phyloP scores from a whole-genome alignment of 2,888 invertebrate genomes.

The Nyleta sp. region DNA sequence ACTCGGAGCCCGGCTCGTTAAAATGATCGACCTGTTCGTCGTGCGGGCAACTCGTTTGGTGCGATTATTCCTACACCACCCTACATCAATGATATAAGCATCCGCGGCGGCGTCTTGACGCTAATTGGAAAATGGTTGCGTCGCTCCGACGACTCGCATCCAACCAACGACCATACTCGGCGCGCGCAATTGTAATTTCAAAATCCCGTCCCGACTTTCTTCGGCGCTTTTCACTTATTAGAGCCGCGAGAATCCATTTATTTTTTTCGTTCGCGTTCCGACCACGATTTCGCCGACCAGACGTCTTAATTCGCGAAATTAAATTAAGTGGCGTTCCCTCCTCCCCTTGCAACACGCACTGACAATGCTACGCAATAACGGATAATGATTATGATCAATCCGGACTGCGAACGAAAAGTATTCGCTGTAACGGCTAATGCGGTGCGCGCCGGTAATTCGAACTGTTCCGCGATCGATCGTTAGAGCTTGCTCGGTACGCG shows the following conservation, averaged over 20 bases:
- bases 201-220: conserved; percentile 68
- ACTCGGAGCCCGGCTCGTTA: conserved; percentile 30
- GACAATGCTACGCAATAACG: no score
- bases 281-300: neutral
- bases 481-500: no score
- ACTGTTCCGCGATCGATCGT: no score
- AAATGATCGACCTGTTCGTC: conserved; percentile 61
- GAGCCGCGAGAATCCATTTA: no score
- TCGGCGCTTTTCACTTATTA: conserved; percentile 44
- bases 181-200: conserved; percentile 73
- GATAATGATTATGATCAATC: no score
- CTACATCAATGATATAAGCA: conserved; percentile 52
- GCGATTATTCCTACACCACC: conserved; percentile 49
- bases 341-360: no score
- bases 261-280: neutral
- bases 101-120: conserved; percentile 55
- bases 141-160: conserved; percentile 66
- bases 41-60: conserved; percentile 39
- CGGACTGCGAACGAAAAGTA: no score
- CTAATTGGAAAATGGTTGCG: conserved; percentile 70
- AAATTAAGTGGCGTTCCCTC: no score
- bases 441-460: no score
- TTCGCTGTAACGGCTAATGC: no score
- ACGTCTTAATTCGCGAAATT: conserved; percentile 40
- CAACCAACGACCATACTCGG: conserved; percentile 61